Evolutionary conservation across 1,140 invertebrate genomes (phyloP).

Genomic region (Orchesella cincta): DNA sequence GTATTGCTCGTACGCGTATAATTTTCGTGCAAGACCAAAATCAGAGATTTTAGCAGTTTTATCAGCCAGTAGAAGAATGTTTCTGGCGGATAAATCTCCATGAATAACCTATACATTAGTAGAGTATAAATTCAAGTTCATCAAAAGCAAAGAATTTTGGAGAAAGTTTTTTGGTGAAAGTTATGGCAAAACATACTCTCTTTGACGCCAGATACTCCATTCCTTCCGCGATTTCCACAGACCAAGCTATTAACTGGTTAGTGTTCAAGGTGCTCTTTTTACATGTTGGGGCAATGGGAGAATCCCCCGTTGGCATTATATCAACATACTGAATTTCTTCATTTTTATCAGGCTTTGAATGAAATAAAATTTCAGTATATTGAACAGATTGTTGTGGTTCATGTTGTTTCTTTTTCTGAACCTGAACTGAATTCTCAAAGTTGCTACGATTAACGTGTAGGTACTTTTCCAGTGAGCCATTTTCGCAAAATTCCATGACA

Average conservation of each 20-base stretch:
- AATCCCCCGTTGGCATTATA: not conserved
- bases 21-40: constrained; percentile 39
- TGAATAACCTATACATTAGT: constrained; percentile 37
- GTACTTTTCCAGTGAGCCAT: constrained; percentile 34
- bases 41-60: constrained; percentile 37
- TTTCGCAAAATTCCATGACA: constrained; percentile 39
- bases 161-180: no score
- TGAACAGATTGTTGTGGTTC: no score
- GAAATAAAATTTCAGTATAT: no score
- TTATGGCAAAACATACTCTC: no score
- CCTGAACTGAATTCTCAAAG: constrained; percentile 23
- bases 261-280: constrained; percentile 8
- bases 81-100: constrained; percentile 39
- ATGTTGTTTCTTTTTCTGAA: constrained; percentile 4
- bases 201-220: constrained; percentile 41
- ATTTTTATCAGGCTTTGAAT: no score
- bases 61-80: constrained; percentile 31
- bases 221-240: constrained; percentile 35
- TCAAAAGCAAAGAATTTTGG: no score
- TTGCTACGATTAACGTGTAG: constrained; percentile 20
- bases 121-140: no score
- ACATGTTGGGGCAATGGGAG: not conserved
- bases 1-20: constrained; percentile 33
- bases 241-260: constrained; percentile 30
- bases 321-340: no score